phyloP scores from a whole-genome alignment of 2,113 vertebrate genomes.

The Cynopterus brachyotis region DNA sequence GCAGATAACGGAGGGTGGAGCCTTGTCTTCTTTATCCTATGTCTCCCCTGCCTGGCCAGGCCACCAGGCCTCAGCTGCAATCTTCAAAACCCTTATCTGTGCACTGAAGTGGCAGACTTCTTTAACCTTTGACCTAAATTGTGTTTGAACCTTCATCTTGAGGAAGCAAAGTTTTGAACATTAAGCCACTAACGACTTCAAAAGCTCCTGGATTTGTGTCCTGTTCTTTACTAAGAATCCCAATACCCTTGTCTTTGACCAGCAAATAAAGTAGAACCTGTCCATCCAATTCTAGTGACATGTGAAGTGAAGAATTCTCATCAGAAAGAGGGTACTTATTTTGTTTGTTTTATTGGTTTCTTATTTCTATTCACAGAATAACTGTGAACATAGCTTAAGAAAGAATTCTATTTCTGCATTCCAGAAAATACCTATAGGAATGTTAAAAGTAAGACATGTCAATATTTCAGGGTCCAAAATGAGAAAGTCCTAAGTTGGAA shows the following conservation, averaged over 20 bases:
- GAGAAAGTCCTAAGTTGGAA: neutral
- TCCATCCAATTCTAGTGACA: neutral
- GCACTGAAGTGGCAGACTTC: slow-evolving; percentile 50
- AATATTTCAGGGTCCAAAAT: neutral
- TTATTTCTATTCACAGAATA: slow-evolving; percentile 14
- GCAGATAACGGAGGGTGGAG: slow-evolving; percentile 42
- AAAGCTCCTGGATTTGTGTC: slow-evolving; percentile 26
- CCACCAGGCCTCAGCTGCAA: neutral
- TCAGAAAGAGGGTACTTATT: neutral
- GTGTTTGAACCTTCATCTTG: slow-evolving; percentile 56
- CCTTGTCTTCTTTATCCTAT: neutral
- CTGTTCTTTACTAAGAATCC: slow-evolving; percentile 25
- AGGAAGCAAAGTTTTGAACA: slow-evolving; percentile 66
- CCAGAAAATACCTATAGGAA: neutral
- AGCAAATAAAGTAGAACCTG: neutral
- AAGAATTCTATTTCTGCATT: neutral
- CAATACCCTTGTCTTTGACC: slow-evolving; percentile 28
- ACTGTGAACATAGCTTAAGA: neutral
- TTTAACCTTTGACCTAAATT: slow-evolving; percentile 64
- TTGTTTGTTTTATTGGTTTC: neutral
- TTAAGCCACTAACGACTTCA: slow-evolving; percentile 59
- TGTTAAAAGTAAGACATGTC: neutral
- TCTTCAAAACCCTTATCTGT: slow-evolving; percentile 31
- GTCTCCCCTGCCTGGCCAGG: neutral
- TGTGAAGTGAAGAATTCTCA: neutral